These are phyloP conservation scores for Proteles cristata DNA, from an alignment of 2,113 vertebrate species.

Conservation along the genomic window DNA sequence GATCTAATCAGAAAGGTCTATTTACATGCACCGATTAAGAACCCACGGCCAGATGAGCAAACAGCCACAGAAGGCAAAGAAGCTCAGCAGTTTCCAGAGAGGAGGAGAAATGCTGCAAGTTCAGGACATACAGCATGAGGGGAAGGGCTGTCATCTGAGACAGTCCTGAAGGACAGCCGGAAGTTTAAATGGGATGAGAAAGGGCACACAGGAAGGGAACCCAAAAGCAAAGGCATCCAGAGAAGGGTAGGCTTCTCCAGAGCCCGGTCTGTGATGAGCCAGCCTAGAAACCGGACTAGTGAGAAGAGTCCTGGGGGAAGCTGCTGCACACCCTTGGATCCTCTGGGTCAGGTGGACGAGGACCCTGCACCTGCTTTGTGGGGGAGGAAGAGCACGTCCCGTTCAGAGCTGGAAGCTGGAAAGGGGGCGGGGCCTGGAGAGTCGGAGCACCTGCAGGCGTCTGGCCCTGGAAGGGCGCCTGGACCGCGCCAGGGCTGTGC, in stretches of 20 bases:
- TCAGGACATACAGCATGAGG: background rate
- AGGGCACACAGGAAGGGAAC: background rate
- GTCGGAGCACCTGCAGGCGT: background rate
- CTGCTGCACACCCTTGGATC: background rate
- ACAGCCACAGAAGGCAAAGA: background rate
- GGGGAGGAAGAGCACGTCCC: background rate
- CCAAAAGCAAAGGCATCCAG: too few relatives aligned
- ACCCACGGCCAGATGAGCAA: background rate
- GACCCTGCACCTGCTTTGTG: background rate
- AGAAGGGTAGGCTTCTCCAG: background rate
- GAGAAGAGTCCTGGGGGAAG: background rate
- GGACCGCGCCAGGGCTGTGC: background rate
- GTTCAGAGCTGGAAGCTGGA: background rate
- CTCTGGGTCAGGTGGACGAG: background rate
- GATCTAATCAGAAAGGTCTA: background rate
- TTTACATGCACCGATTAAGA: background rate
- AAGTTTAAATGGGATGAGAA: background rate
- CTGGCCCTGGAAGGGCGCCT: constrained; percentile 22
- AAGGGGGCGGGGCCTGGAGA: background rate
- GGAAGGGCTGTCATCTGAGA: background rate
- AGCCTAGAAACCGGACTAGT: background rate
- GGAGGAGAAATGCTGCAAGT: background rate
- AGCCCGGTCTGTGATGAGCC: background rate
- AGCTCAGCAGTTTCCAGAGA: background rate
- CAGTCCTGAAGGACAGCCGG: background rate